These are phyloP conservation scores for Psittacula derbiana DNA, from an alignment of 2,797 vertebrate genomes.

Conservation along the genomic window DNA sequence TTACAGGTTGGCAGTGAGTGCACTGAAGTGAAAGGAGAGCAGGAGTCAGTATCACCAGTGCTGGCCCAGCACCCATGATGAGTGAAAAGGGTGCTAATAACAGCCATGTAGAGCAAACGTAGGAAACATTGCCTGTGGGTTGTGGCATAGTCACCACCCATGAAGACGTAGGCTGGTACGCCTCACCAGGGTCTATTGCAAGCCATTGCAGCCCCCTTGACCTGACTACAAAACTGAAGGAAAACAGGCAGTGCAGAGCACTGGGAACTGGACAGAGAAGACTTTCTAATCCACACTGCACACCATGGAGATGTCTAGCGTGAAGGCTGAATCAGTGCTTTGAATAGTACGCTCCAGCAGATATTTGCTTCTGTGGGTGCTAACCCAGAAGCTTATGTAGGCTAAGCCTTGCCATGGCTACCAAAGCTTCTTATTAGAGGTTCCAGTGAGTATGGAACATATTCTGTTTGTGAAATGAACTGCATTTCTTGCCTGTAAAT, in stretches of 20 bases:
- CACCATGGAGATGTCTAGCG: too few species aligned
- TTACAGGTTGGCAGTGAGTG: neutral
- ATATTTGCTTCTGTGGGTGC: neutral
- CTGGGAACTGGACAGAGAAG: neutral
- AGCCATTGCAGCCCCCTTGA: neutral
- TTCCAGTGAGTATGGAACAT: neutral
- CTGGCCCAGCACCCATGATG: neutral
- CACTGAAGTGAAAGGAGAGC: neutral
- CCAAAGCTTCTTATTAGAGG: neutral
- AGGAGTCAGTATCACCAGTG: neutral
- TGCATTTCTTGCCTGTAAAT: neutral
- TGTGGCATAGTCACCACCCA: rapidly evolving
- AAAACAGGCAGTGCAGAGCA: neutral
- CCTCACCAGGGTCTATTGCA: neutral
- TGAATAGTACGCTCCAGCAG: neutral
- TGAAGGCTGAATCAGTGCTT: neutral
- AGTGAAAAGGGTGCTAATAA: neutral
- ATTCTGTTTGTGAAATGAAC: neutral
- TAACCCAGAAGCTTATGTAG: neutral
- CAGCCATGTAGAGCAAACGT: rapidly evolving
- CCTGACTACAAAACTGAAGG: neutral
- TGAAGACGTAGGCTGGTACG: neutral
- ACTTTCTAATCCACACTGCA: neutral
- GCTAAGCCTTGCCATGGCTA: neutral
- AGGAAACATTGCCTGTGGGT: rapidly evolving